Evolutionary conservation across 2,797 vertebrate species (phyloP).

Genomic region (Anguilla marmorata): DNA sequence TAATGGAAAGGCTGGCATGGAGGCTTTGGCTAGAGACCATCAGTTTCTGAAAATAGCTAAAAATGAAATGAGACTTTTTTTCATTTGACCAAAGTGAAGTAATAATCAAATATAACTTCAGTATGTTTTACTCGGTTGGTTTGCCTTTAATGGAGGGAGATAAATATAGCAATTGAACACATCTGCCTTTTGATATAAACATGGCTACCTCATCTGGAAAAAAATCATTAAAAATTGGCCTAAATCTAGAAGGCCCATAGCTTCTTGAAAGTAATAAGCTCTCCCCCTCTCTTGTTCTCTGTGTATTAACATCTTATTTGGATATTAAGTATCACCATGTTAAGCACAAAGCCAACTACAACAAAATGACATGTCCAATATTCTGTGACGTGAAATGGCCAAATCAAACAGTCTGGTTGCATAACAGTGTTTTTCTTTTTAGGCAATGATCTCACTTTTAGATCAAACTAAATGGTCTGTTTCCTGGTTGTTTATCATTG

Average conservation of each 20-base stretch:
- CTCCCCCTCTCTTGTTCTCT: background rate
- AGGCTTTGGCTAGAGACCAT: background rate
- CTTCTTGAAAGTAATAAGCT: background rate
- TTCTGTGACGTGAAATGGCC: conserved; percentile 15
- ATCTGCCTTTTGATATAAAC: conserved; percentile 8
- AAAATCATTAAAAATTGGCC: background rate
- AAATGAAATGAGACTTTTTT: conserved; percentile 18
- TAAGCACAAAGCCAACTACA: conserved; percentile 18
- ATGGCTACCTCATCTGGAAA: background rate
- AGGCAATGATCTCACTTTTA: conserved; percentile 28
- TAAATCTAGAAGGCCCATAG: conserved; percentile 5
- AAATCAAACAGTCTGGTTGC: conserved; percentile 22
- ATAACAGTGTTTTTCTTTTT: conserved; percentile 27
- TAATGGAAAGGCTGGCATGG: conserved; percentile 2
- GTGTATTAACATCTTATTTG: conserved; percentile 3
- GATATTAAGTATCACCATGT: conserved; percentile 15
- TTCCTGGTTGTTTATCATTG: conserved; percentile 12
- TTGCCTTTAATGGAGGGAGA: conserved; percentile 29
- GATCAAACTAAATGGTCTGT: background rate
- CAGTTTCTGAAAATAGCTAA: conserved; percentile 8
- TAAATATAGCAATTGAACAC: conserved; percentile 27
- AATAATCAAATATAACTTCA: conserved; percentile 25
- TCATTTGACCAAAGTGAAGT: conserved; percentile 13
- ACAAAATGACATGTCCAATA: conserved; percentile 6
- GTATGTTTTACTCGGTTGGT: conserved; percentile 19